These are phyloP conservation scores for Galemys pyrenaicus DNA, from an alignment of 2,113 vertebrate species.

Conservation along the genomic window DNA sequence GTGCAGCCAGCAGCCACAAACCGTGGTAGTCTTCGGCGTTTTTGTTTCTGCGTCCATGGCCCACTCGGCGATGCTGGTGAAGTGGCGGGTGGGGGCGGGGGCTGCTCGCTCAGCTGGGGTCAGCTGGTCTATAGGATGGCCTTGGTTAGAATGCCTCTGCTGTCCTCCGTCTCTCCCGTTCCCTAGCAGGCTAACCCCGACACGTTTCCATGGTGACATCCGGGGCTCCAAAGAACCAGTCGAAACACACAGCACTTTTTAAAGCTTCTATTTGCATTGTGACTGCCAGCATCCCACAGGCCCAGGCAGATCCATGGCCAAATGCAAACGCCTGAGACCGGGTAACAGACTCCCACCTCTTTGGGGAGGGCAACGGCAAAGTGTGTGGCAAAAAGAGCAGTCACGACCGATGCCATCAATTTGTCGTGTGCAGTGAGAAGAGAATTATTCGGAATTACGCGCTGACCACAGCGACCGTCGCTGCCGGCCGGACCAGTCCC, in stretches of 20 bases:
- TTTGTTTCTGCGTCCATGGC: not conserved
- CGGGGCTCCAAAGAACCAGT: not conserved
- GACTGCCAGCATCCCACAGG: not conserved
- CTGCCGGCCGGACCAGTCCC: not conserved
- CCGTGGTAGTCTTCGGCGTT: not conserved
- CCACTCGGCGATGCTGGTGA: not conserved
- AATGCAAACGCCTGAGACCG: not conserved
- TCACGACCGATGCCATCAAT: not conserved
- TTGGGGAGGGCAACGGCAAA: not conserved
- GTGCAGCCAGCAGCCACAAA: not conserved
- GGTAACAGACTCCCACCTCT: not conserved
- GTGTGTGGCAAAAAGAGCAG: not conserved
- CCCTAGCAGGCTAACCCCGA: not conserved
- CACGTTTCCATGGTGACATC: not conserved
- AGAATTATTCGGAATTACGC: conserved; percentile 29
- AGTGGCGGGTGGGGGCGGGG: not conserved
- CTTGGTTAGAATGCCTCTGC: not conserved
- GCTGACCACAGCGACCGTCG: not conserved
- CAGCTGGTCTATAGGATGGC: not conserved
- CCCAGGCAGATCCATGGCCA: not conserved
- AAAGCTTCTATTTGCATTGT: not conserved
- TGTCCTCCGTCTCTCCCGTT: not conserved
- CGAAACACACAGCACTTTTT: not conserved
- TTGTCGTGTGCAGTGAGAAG: not conserved
- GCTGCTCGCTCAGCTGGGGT: not conserved